Percentiles rank a stretch among this genome's conserved stretches.
Conservation (phyloP, 1,140 invertebrate species). For the Drosophila repleta region DNA sequence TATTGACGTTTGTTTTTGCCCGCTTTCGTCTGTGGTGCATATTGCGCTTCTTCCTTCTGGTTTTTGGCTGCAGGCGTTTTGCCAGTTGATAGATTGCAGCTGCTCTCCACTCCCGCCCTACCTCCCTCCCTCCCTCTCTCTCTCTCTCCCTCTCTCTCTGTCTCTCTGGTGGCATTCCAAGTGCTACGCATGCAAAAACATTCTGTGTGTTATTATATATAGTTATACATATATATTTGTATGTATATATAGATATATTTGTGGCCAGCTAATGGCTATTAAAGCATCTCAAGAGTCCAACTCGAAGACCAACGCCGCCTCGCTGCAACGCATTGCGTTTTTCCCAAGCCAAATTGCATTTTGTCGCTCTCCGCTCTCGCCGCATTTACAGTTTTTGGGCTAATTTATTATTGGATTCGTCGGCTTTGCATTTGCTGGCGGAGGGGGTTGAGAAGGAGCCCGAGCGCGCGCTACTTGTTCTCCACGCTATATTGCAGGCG, state of each 20-base stretch:
- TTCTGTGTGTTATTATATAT: constrained; percentile 18
- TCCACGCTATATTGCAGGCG: constrained; percentile 14
- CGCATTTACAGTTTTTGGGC: constrained; percentile 73
- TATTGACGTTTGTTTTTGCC: background rate
- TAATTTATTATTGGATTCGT: constrained; percentile 70
- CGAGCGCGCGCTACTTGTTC: constrained; percentile 17
- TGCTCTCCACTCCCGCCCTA: constrained; percentile 28
- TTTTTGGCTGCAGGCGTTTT: constrained; percentile 75
- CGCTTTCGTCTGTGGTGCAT: constrained; percentile 7
- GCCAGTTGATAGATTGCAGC: constrained; percentile 77
- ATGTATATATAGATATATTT: constrained; percentile 39
- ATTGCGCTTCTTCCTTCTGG: constrained; percentile 62
- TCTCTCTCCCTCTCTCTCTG: background rate
- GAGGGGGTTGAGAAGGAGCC: background rate
- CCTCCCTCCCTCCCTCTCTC: too few relatives aligned
- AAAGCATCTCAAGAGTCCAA: constrained; percentile 48
- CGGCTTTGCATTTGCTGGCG: background rate
- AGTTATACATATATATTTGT: background rate
- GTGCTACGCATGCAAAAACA: constrained; percentile 40
- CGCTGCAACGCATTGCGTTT: constrained; percentile 42
- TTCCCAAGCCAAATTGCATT: constrained; percentile 36
- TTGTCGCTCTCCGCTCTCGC: constrained; percentile 22
- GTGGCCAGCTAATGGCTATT: constrained; percentile 76
- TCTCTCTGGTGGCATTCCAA: constrained; percentile 4
- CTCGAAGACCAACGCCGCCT: background rate